A percentile compares a stretch with the other conserved stretches of the same genome.
Conservation (phyloP, 2,888 invertebrate genomes). For the Rhaphigaster nebulosa region DNA sequence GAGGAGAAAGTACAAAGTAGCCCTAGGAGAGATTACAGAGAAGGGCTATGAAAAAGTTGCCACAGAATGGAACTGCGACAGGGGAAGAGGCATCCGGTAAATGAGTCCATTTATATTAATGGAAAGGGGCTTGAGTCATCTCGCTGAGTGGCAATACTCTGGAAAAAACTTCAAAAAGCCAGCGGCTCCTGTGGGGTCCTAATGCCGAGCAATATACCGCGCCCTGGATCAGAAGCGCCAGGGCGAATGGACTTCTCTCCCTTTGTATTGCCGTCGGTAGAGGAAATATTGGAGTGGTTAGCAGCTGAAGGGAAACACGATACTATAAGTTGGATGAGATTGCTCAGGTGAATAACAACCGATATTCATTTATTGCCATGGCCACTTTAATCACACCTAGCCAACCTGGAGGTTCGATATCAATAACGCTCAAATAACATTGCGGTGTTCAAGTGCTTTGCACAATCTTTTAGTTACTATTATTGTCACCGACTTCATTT, state of each 20-base stretch:
- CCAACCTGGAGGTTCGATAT: background rate
- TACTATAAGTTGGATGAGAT: background rate
- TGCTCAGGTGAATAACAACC: background rate
- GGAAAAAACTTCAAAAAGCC: conserved; percentile 32
- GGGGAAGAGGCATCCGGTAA: background rate
- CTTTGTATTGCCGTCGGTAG: background rate
- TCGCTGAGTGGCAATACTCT: conserved; percentile 39
- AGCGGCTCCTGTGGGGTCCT: background rate
- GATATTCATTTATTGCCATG: background rate
- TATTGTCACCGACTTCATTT: too few species aligned
- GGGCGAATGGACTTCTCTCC: background rate
- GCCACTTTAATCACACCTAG: background rate
- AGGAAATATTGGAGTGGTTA: background rate
- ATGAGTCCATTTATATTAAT: conserved; percentile 41
- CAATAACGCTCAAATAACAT: too few species aligned
- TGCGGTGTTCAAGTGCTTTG: too few species aligned
- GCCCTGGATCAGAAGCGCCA: background rate
- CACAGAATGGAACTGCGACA: background rate
- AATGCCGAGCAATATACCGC: background rate
- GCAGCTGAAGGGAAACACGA: background rate
- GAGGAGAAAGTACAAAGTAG: background rate
- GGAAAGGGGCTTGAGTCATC: conserved; percentile 2
- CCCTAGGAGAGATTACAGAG: conserved; percentile 9
- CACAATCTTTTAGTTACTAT: too few species aligned
- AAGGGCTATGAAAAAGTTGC: conserved; percentile 1